Percentiles rank a stretch among this genome's conserved stretches.
Evolutionary conservation across 2,797 vertebrate genomes (phyloP).

Genomic region (Menidia menidia): DNA sequence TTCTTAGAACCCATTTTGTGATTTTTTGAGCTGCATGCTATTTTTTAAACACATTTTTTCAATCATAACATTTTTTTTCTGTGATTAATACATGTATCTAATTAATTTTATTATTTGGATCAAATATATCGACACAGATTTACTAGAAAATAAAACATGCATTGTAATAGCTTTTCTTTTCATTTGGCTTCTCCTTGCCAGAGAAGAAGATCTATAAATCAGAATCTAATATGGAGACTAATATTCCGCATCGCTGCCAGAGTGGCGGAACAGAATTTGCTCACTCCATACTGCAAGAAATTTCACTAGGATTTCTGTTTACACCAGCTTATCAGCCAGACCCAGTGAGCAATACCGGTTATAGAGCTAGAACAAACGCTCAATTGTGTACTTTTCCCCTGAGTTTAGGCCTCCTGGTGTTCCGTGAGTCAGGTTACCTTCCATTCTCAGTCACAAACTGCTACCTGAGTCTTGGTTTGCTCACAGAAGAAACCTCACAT

Average conservation of each 20-base stretch:
- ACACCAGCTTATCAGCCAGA: conserved; percentile 29
- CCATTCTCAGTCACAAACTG: conserved; percentile 56
- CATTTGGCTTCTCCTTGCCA: conserved; percentile 1
- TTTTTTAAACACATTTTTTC: not conserved
- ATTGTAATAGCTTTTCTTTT: conserved; percentile 22
- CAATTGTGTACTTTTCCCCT: conserved; percentile 70
- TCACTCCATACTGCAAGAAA: conserved; percentile 12
- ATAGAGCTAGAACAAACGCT: conserved; percentile 69
- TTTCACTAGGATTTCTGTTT: conserved; percentile 42
- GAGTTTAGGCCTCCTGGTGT: conserved; percentile 65
- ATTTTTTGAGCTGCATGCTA: not conserved
- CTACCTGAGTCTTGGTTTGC: conserved; percentile 71
- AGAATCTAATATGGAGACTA: not conserved
- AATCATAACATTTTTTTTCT: not conserved
- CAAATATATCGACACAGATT: too few species aligned
- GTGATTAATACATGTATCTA: too few species aligned
- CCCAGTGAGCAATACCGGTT: conserved; percentile 39
- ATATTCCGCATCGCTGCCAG: not conserved
- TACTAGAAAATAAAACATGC: conserved; percentile 2
- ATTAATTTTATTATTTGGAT: too few species aligned
- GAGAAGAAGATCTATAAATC: conserved; percentile 5
- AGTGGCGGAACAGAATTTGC: not conserved
- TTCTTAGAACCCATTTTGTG: not conserved
- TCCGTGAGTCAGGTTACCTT: conserved; percentile 78
- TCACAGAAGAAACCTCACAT: conserved; percentile 46